These are phyloP conservation scores for Peromyscus melanophrys DNA, from an alignment of 2,797 vertebrate genomes.

Conservation along the genomic window DNA sequence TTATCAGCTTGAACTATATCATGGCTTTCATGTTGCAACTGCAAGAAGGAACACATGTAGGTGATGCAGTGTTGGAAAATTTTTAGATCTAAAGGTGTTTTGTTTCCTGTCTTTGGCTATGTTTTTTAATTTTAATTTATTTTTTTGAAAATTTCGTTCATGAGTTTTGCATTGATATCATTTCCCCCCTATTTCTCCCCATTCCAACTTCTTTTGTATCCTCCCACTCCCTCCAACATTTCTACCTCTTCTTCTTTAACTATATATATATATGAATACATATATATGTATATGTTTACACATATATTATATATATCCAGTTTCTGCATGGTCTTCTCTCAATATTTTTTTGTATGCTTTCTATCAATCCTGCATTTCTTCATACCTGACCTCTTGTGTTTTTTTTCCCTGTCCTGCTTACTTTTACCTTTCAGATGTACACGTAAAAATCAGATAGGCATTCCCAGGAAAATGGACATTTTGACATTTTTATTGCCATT, in stretches of 20 bases:
- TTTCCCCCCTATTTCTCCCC: neutral
- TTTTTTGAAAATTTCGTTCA: neutral
- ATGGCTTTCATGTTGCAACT: neutral
- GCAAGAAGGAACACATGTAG: neutral
- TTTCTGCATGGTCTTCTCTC: neutral
- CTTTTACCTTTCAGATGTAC: neutral
- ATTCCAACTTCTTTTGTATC: neutral
- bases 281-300: neutral
- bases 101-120: neutral
- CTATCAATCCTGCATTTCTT: slow-evolving; percentile 2
- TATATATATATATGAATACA: neutral
- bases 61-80: slow-evolving; percentile 28
- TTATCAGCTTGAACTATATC: slow-evolving; percentile 25
- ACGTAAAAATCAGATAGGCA: neutral
- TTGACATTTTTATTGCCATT: slow-evolving; percentile 14
- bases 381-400: slow-evolving; percentile 52
- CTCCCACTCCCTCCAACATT: neutral
- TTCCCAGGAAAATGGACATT: slow-evolving; percentile 61
- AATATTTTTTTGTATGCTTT: slow-evolving; percentile 52
- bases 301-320: neutral
- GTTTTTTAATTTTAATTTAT: slow-evolving; percentile 31
- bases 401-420: slow-evolving; percentile 14
- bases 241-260: neutral
- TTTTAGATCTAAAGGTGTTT: neutral
- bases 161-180: neutral